A percentile compares a stretch with the other conserved stretches of the same genome.
phyloP scores from a whole-genome alignment of 2,888 invertebrate genomes.

The Leptothorax acervorum region DNA sequence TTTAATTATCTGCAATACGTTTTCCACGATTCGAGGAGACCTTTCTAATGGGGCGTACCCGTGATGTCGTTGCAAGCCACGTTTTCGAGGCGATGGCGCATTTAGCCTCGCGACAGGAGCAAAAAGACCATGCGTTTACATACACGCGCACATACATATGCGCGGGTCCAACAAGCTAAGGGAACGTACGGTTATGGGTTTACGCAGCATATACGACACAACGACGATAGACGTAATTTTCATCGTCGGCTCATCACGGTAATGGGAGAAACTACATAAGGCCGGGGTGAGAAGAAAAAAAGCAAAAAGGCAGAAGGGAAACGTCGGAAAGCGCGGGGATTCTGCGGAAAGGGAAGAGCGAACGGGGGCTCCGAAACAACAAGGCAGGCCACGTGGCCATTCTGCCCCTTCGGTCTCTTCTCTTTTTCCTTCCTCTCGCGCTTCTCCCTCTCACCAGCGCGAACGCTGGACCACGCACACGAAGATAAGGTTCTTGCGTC shows the following conservation, averaged over 20 bases:
- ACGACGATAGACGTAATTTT: constrained; percentile 60
- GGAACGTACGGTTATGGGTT: constrained; percentile 46
- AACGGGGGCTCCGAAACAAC: constrained; percentile 52
- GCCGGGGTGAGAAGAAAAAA: constrained; percentile 47
- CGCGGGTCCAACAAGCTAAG: not conserved
- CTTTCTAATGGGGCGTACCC: constrained; percentile 47
- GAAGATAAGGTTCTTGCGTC: constrained; percentile 50
- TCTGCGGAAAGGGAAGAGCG: constrained; percentile 38
- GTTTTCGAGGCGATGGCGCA: constrained; percentile 50
- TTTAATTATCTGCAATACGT: constrained; percentile 39
- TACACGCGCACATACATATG: not conserved
- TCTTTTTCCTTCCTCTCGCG: not conserved
- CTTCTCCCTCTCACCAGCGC: not conserved
- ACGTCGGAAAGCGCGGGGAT: constrained; percentile 33
- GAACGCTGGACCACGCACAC: constrained; percentile 2
- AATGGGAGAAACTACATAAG: constrained; percentile 68
- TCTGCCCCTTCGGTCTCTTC: constrained; percentile 26
- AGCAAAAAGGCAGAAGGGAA: constrained; percentile 28
- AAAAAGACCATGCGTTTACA: constrained; percentile 22
- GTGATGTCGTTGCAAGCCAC: constrained; percentile 50
- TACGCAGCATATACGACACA: constrained; percentile 40
- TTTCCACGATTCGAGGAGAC: constrained; percentile 11
- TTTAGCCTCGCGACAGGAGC: constrained; percentile 40
- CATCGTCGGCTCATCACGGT: constrained; percentile 61
- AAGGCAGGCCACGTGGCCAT: constrained; percentile 57